Evolutionary conservation across 2,113 vertebrate genomes (phyloP), one percentile per base, ranked within the genome.

Genomic region (Petrocephalus zakoni): DNA sequence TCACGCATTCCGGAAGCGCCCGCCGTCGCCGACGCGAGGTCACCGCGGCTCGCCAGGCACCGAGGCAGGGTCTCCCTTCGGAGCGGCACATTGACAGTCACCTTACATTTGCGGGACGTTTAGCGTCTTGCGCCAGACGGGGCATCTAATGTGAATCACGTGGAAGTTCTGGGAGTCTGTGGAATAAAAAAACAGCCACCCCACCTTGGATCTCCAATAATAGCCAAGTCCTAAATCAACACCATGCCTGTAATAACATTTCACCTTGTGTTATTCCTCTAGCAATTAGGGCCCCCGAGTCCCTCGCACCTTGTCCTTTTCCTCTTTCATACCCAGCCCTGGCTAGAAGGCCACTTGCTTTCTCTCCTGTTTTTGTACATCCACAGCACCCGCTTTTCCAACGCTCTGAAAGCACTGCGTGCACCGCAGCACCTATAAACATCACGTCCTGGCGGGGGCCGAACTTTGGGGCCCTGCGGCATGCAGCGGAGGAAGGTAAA

Each of bases 221-320:
- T 92, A 90, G 90, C 89, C 17, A 78, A 85, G 89, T 90, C 90
- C 91, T 93, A 92, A 93, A 93, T 91, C 91, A 92, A 93, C 92
- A 92, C 90, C 87, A 46, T 87, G 88, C 90, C 87, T 90, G 92
- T 90, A 92, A 91, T 91, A 92, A 92, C 90, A 92, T 92, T 92
- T 92, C 91, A 92, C 86, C 82, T 90, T 61, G 87, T 92, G 92
- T 92, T 92, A 91, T 92, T 92, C 89, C 89, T 90, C 87, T 86
- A 83, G 90, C 90, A 92, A 92, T 92, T 92, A 92, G 52, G 61
- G 90, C 89, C 88, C 88, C 78, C 46, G 86, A 88, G 81, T 87
- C 87, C 89, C 88, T 75, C 53, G 85, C 88, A 88, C 88, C 72
- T 82, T 88, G 78, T 92, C 89, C 90, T 81, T 72, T 85, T 78